Evolutionary conservation across 2,113 vertebrate species (phyloP).

Genomic region (Nesoenas mayeri): DNA sequence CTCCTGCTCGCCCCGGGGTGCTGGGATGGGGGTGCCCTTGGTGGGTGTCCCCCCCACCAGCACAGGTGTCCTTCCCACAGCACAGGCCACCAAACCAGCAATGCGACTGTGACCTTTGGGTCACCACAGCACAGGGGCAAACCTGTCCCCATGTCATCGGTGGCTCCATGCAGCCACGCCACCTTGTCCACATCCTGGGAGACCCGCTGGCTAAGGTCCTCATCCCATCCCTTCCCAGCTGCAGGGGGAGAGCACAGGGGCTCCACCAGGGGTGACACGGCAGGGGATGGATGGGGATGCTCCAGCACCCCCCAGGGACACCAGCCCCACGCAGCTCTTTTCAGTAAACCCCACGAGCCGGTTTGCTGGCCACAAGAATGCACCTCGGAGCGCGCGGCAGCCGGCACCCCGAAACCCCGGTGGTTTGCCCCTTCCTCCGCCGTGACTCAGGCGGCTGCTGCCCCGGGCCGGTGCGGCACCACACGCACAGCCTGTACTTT

Average conservation of each 20-base stretch:
- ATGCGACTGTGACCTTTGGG: background rate
- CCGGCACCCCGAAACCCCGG: background rate
- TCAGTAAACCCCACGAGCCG: background rate
- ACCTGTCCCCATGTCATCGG: background rate
- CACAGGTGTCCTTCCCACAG: rapidly evolving
- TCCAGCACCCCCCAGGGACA: background rate
- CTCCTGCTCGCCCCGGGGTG: background rate
- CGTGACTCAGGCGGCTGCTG: background rate
- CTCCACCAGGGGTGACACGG: background rate
- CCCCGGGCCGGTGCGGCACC: background rate
- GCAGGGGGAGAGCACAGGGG: rapidly evolving
- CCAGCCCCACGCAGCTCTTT: background rate
- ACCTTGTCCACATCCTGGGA: background rate
- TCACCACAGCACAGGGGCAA: background rate
- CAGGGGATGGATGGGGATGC: background rate
- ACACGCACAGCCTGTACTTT: conserved; percentile 15
- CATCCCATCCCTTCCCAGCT: background rate
- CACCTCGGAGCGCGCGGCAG: rapidly evolving
- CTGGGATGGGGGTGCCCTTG: background rate
- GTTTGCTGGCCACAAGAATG: conserved; percentile 32
- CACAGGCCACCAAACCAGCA: rapidly evolving
- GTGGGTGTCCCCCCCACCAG: too few relatives aligned
- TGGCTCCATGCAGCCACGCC: too few relatives aligned
- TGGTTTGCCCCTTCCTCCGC: conserved; percentile 9
- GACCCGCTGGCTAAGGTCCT: too few relatives aligned